Evolutionary conservation across 1,140 invertebrate genomes (phyloP).

Genomic region (Bombyx mandarina): DNA sequence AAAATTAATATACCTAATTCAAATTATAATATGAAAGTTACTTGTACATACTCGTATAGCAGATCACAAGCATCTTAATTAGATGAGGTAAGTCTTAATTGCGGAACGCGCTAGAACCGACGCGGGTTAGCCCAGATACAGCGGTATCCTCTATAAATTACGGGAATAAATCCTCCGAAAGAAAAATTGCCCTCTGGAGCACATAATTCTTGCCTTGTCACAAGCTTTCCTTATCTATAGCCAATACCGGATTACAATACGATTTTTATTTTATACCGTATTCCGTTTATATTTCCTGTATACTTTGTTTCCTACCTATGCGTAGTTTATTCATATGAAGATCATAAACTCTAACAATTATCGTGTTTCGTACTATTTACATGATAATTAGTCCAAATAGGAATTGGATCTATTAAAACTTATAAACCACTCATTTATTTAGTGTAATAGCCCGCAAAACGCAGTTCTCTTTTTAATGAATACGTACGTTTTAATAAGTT

Average conservation of each 20-base stretch:
- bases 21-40: no score
- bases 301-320: conserved; percentile 8
- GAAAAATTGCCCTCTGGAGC: conserved; percentile 71
- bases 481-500: no score
- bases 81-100: conserved; percentile 46
- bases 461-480: no score
- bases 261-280: conserved; percentile 69
- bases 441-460: no score
- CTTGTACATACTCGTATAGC: no score
- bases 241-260: conserved; percentile 70
- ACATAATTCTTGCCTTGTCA: conserved; percentile 72
- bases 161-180: conserved; percentile 68
- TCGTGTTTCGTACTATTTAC: no score
- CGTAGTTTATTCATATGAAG: background rate
- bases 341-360: no score
- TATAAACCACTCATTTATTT: no score
- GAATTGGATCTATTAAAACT: no score
- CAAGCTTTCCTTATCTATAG: conserved; percentile 67
- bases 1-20: no score
- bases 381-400: no score
- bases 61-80: conserved; percentile 26
- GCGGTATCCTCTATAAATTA: conserved; percentile 69
- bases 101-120: conserved; percentile 32
- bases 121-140: conserved; percentile 65
- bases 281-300: conserved; percentile 28